phyloP scores from a whole-genome alignment of 2,797 vertebrate genomes.

The Synaphobranchus kaupii region DNA sequence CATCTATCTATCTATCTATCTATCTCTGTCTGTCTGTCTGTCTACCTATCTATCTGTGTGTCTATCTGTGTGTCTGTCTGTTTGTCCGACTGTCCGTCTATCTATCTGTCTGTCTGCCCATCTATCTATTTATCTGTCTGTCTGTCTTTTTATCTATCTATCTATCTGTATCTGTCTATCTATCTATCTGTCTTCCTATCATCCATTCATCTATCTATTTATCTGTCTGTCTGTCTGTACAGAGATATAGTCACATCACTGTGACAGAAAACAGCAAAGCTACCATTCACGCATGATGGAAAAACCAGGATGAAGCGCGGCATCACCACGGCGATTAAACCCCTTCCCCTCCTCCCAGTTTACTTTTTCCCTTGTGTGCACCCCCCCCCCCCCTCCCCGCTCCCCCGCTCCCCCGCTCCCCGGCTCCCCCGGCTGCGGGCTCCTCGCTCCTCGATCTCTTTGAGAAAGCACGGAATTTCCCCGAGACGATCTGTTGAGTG shows the following conservation, averaged over 20 bases:
- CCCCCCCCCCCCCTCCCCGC: not conserved
- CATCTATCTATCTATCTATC: not conserved
- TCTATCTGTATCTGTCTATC: no score
- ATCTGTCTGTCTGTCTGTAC: no score
- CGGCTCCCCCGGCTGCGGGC: not conserved
- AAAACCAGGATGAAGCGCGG: not conserved
- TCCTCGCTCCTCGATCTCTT: not conserved
- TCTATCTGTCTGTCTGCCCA: not conserved
- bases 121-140: not conserved
- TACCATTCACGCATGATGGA: not conserved
- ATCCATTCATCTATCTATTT: no score
- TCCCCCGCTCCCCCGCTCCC: not conserved
- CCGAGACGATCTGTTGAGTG: not conserved
- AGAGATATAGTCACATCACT: no score
- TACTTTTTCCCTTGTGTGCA: not conserved
- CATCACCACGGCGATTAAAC: not conserved
- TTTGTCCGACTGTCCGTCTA: no score
- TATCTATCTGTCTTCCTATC: no score
- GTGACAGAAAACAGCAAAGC: not conserved
- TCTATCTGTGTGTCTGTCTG: no score
- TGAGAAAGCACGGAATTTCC: not conserved
- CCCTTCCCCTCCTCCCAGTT: not conserved
- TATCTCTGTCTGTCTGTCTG: not conserved
- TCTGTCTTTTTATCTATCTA: not conserved
- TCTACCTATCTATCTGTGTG: no score